Conservation (phyloP, 2,113 vertebrate genomes). For the Platanista minor region DNA sequence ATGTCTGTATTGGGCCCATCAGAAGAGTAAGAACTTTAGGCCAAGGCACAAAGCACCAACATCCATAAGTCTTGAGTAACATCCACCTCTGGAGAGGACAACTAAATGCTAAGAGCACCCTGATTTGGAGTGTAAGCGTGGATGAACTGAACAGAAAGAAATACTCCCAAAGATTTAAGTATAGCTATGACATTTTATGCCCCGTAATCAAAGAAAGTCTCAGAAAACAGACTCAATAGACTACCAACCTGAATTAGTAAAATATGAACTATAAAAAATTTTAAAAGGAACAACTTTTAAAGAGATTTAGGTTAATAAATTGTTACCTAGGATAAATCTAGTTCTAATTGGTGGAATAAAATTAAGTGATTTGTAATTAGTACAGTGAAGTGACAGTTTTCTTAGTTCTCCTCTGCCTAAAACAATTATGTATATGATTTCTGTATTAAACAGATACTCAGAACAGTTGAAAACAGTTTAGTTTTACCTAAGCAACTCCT, state of each 20-base stretch:
- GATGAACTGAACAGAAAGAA: background rate
- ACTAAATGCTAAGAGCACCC: background rate
- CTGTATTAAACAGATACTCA: background rate
- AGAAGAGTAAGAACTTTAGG: background rate
- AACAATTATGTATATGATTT: background rate
- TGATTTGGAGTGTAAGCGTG: background rate
- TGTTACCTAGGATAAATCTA: background rate
- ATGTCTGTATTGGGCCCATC: background rate
- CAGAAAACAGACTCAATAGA: background rate
- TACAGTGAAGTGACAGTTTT: background rate
- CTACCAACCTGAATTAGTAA: background rate
- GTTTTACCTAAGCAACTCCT: background rate
- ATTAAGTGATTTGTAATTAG: background rate
- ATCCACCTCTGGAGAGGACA: background rate
- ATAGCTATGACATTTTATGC: background rate
- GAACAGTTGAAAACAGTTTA: background rate
- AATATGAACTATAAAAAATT: background rate
- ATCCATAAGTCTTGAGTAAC: background rate
- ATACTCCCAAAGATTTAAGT: background rate
- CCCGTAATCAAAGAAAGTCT: background rate
- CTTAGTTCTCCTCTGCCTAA: background rate
- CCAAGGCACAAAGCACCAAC: background rate
- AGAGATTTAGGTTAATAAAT: background rate
- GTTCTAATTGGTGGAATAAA: background rate
- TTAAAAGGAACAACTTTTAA: background rate